Evolutionary conservation across 2,797 vertebrate species (phyloP).

Genomic region (Rhincodon typus): DNA sequence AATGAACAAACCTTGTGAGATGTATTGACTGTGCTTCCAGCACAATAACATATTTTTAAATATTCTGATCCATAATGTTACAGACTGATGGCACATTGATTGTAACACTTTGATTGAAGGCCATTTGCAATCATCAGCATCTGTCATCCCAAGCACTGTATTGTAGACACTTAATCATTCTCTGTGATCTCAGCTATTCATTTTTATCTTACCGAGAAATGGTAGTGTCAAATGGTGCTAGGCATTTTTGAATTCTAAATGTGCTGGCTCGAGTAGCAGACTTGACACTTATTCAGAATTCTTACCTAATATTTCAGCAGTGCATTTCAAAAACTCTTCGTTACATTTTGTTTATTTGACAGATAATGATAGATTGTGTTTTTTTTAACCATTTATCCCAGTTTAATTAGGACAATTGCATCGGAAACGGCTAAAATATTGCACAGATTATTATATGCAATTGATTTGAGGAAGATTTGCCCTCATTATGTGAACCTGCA

Average conservation of each 20-base stretch:
- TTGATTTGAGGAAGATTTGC: background rate
- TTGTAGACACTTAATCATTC: conserved; percentile 49
- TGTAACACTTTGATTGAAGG: conserved; percentile 47
- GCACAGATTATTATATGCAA: background rate
- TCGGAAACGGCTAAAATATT: background rate
- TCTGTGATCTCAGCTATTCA: conserved; percentile 45
- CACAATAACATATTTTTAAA: conserved; percentile 62
- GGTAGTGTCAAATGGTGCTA: background rate
- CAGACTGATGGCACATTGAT: conserved; percentile 57
- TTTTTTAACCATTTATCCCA: background rate
- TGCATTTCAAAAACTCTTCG: background rate
- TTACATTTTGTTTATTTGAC: background rate
- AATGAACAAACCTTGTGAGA: background rate
- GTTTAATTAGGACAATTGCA: background rate
- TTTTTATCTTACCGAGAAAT: conserved; percentile 44
- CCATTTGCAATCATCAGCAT: conserved; percentile 51
- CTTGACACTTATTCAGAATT: background rate
- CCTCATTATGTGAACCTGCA: background rate
- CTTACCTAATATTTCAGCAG: background rate
- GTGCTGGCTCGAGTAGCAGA: background rate
- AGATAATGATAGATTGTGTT: background rate
- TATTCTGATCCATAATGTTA: conserved; percentile 62
- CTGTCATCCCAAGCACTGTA: conserved; percentile 54
- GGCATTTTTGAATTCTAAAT: conserved; percentile 27
- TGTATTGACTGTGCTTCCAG: conserved; percentile 28